Percentiles rank a stretch among this genome's conserved stretches.
Evolutionary conservation across 2,113 vertebrate species (phyloP).

Genomic region (Hippolais icterina): DNA sequence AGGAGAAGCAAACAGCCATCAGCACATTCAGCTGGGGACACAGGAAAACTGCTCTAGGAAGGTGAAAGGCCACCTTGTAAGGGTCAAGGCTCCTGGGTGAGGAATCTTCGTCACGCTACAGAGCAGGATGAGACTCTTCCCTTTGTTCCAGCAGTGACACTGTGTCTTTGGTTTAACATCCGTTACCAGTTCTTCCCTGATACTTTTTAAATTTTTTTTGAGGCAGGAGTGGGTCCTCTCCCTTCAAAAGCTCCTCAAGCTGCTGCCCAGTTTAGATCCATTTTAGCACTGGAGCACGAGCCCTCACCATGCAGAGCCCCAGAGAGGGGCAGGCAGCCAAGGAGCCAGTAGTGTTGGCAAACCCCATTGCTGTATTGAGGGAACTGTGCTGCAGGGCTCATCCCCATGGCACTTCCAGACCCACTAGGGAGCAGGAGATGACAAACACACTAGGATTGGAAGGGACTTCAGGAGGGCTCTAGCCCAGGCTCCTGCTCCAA

Average conservation of each 20-base stretch:
- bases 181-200: accelerated
- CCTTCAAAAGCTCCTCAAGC: background rate
- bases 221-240: background rate
- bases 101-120: accelerated
- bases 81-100: background rate
- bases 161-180: background rate
- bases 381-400: background rate
- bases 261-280: background rate
- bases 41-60: background rate
- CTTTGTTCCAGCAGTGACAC: background rate
- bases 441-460: background rate
- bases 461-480: background rate
- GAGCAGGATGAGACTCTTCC: background rate
- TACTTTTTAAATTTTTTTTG: background rate
- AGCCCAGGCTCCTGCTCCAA: background rate
- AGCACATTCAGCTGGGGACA: background rate
- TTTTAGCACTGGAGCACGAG: background rate
- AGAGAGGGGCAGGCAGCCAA: background rate
- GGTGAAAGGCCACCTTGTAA: background rate
- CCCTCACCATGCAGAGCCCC: background rate
- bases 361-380: background rate
- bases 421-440: background rate
- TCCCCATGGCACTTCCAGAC: background rate
- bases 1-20: accelerated
- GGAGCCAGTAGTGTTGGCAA: background rate